Evolutionary conservation across 2,888 invertebrate species (phyloP).

Genomic region (Euplexia lucipara): DNA sequence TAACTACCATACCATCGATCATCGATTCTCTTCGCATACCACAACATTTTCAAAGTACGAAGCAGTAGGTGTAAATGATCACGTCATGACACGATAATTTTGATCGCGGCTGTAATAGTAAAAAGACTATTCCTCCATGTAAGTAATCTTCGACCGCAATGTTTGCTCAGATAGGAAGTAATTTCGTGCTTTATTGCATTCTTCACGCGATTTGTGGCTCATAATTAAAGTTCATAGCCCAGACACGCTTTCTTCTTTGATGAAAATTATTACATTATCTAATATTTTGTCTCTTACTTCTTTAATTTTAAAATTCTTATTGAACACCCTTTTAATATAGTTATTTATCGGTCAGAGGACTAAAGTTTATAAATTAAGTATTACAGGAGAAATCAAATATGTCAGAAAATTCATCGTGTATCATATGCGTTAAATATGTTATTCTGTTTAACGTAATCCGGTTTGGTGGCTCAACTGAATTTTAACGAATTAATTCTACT

Average conservation of each 20-base stretch:
- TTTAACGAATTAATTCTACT: constrained; percentile 73
- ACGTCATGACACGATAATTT: constrained; percentile 52
- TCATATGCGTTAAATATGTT: constrained; percentile 67
- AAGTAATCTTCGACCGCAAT: constrained; percentile 70
- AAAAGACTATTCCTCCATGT: constrained; percentile 53
- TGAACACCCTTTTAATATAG: constrained; percentile 9
- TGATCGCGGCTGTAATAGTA: constrained; percentile 36
- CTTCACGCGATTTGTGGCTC: constrained; percentile 81
- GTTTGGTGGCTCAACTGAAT: constrained; percentile 76
- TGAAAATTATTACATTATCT: constrained; percentile 66
- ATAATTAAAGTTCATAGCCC: constrained; percentile 81
- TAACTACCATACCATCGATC: constrained; percentile 51
- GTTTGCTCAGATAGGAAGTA: constrained; percentile 80
- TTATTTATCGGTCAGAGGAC: too few relatives aligned
- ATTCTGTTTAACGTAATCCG: constrained; percentile 76
- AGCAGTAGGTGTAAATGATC: constrained; percentile 52
- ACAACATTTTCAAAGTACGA: constrained; percentile 30
- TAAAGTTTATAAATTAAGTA: too few relatives aligned
- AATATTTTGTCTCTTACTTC: constrained; percentile 39
- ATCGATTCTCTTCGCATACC: constrained; percentile 57
- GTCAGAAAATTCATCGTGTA: constrained; percentile 68
- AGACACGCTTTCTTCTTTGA: constrained; percentile 83
- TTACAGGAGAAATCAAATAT: too few relatives aligned
- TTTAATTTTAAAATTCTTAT: constrained; percentile 2
- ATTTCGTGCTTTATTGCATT: constrained; percentile 87